phyloP scores from a whole-genome alignment of 1,140 invertebrate species.

The Drosophila nigrodunni region DNA sequence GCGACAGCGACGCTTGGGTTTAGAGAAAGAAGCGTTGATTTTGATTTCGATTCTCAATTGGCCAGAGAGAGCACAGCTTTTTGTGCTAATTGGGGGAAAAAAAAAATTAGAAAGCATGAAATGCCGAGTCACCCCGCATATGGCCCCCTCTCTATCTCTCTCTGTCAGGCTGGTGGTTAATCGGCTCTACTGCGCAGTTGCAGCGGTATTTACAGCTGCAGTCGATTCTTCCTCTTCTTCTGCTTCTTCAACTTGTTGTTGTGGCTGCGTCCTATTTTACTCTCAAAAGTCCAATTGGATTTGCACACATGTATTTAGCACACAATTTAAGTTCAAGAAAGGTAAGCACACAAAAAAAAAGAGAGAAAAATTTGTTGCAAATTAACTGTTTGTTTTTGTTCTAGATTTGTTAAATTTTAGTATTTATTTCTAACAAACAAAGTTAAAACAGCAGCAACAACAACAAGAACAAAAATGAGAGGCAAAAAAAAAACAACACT shows the following conservation, averaged over 20 bases:
- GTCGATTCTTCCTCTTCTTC: conserved; percentile 12
- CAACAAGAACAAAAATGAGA: conserved; percentile 14
- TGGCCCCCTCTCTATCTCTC: too few relatives aligned
- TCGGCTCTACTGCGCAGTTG: conserved; percentile 52
- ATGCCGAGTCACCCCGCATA: conserved; percentile 55
- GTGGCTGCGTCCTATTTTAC: conserved; percentile 32
- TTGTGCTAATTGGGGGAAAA: conserved; percentile 74
- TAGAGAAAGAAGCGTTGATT: conserved; percentile 49
- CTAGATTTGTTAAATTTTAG: too few relatives aligned
- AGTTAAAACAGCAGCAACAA: neutral
- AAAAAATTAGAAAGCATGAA: conserved; percentile 83
- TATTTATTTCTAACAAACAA: neutral
- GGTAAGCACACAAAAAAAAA: conserved; percentile 20
- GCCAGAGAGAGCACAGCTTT: conserved; percentile 45
- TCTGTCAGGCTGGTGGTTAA: conserved; percentile 69
- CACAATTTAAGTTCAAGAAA: conserved; percentile 25
- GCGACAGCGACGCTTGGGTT: neutral
- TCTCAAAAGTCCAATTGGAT: conserved; percentile 31
- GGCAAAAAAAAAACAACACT: conserved; percentile 60
- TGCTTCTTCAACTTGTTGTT: neutral
- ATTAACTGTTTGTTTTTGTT: conserved; percentile 1
- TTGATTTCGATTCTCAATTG: conserved; percentile 65
- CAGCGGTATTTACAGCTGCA: conserved; percentile 32
- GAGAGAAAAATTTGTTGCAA: conserved; percentile 31
- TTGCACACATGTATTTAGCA: conserved; percentile 12